These are phyloP conservation scores for Tympanoctomys barrerae DNA, from an alignment of 2,797 vertebrate species.

Conservation along the genomic window DNA sequence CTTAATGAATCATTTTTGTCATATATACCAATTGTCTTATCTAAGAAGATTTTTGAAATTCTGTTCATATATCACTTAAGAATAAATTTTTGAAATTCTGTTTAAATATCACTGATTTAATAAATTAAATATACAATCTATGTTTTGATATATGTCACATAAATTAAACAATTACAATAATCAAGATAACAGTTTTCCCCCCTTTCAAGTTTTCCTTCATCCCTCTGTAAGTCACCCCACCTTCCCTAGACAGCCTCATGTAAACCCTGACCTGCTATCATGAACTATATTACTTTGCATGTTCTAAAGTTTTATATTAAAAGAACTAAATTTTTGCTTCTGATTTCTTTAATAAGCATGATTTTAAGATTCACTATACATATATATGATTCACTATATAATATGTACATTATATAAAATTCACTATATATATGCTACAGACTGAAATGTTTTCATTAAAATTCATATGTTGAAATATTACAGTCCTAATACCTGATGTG, in stretches of 20 bases:
- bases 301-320: neutral
- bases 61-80: neutral
- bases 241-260: neutral
- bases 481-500: neutral
- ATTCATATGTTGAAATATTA: neutral
- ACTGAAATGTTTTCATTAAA: neutral
- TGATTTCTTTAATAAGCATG: neutral
- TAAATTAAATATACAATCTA: neutral
- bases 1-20: conserved; percentile 36
- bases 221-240: neutral
- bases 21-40: neutral
- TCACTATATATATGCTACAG: neutral
- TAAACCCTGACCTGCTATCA: neutral
- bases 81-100: neutral
- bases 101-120: too few species aligned
- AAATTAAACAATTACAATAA: neutral
- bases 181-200: neutral
- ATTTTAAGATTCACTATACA: conserved; percentile 9
- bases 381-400: neutral
- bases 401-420: neutral
- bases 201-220: neutral
- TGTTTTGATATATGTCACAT: neutral
- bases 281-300: neutral
- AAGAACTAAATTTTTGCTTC: neutral
- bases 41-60: neutral